Percentiles rank a stretch among this genome's conserved stretches.
Conservation (phyloP, 2,888 invertebrate genomes). For the Timandra comae region DNA sequence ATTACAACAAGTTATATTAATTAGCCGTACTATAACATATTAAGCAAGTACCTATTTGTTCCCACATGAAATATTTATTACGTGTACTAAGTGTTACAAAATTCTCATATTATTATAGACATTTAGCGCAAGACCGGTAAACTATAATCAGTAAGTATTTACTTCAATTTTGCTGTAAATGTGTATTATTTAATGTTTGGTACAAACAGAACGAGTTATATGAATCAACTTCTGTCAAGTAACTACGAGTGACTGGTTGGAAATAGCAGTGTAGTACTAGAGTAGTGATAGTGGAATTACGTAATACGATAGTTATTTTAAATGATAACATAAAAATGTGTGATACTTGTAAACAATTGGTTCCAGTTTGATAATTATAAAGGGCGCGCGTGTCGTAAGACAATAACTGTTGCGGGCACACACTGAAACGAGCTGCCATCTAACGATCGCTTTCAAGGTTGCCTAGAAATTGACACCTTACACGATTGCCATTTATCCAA, state of each 20-base stretch:
- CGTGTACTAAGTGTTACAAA: conserved; percentile 11
- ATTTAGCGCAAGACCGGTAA: conserved; percentile 28
- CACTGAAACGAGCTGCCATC: conserved; percentile 42
- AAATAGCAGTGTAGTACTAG: too few relatives aligned
- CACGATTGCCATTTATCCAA: conserved; percentile 39
- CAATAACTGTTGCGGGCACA: conserved; percentile 34
- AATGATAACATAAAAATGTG: conserved; percentile 51
- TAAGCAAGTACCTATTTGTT: not conserved
- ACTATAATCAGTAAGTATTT: conserved; percentile 41
- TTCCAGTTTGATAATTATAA: conserved; percentile 61
- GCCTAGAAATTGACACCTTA: conserved; percentile 46
- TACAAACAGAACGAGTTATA: conserved; percentile 44
- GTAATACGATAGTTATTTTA: conserved; percentile 45
- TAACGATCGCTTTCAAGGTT: conserved; percentile 58
- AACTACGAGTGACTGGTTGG: too few relatives aligned
- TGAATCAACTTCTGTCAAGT: conserved; percentile 38
- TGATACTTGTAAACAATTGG: conserved; percentile 45
- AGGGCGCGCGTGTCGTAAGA: conserved; percentile 48
- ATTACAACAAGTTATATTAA: too few relatives aligned
- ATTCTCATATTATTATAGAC: conserved; percentile 17
- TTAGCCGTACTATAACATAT: too few relatives aligned
- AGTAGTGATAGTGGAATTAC: too few relatives aligned
- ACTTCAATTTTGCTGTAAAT: conserved; percentile 39
- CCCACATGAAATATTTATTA: conserved; percentile 2
- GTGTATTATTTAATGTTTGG: conserved; percentile 30